These are phyloP conservation scores for Dendrocopos noguchii DNA, from an alignment of 2,113 vertebrate species.

Conservation along the genomic window DNA sequence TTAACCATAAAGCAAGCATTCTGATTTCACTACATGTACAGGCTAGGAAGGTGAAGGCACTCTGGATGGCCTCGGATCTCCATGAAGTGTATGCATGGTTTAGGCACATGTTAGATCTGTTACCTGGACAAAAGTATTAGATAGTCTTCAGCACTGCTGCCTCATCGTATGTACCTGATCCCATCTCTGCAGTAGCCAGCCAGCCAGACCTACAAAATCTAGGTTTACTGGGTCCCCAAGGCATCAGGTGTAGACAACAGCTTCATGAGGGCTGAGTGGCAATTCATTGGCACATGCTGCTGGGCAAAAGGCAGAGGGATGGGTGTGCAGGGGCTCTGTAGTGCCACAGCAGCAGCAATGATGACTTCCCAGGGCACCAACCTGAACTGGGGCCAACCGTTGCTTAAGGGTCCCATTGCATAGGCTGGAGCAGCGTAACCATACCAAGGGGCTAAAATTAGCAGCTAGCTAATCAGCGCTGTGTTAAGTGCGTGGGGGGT, in stretches of 20 bases:
- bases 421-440: rapidly evolving
- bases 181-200: background rate
- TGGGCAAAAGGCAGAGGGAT: rapidly evolving
- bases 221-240: rapidly evolving
- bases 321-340: background rate
- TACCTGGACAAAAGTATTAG: background rate
- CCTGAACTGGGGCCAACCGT: background rate
- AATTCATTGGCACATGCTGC: rapidly evolving
- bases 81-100: rapidly evolving
- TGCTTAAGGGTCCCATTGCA: rapidly evolving
- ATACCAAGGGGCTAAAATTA: rapidly evolving
- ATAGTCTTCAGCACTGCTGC: background rate
- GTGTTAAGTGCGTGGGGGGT: rapidly evolving
- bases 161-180: background rate
- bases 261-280: background rate
- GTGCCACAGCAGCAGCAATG: rapidly evolving
- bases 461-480: background rate
- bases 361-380: background rate
- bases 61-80: background rate
- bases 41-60: background rate
- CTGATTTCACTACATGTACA: background rate
- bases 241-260: background rate
- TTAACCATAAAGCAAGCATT: background rate
- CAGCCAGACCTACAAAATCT: background rate
- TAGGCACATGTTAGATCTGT: background rate